Conservation (phyloP, 1,140 invertebrate species). For the Diachasma alloeum region DNA sequence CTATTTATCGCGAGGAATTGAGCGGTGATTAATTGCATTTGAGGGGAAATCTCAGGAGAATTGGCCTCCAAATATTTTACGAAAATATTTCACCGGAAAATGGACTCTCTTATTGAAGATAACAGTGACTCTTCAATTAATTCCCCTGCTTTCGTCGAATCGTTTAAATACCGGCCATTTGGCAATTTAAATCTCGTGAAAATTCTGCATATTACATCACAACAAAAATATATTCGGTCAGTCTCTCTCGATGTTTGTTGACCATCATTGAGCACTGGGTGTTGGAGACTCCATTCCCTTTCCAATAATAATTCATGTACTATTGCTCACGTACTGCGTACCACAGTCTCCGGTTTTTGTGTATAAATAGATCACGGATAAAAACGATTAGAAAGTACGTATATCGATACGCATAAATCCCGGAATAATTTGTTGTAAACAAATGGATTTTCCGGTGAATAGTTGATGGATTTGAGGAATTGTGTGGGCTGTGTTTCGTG, state of each 20-base stretch:
- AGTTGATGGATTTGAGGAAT: not conserved
- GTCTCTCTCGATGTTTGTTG: not conserved
- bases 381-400: slow-evolving; percentile 21
- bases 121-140: no score
- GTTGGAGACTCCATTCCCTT: not conserved
- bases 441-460: not conserved
- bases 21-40: no score
- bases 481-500: no score
- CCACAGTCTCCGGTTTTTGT: not conserved
- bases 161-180: no score
- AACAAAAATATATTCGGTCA: not conserved
- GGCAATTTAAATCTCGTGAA: no score
- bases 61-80: no score
- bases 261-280: not conserved
- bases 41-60: no score
- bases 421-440: not conserved
- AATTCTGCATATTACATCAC: no score
- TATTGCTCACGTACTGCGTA: slow-evolving; percentile 1
- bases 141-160: no score
- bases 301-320: slow-evolving; percentile 1
- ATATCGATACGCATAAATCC: not conserved
- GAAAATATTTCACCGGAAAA: no score
- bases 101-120: no score
- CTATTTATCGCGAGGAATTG: no score
- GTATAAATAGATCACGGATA: slow-evolving; percentile 22